Percentiles rank a stretch among this genome's conserved stretches.
These are phyloP conservation scores for Tupiocoris notatus DNA, from an alignment of 2,888 invertebrate genomes.

Conservation along the genomic window DNA sequence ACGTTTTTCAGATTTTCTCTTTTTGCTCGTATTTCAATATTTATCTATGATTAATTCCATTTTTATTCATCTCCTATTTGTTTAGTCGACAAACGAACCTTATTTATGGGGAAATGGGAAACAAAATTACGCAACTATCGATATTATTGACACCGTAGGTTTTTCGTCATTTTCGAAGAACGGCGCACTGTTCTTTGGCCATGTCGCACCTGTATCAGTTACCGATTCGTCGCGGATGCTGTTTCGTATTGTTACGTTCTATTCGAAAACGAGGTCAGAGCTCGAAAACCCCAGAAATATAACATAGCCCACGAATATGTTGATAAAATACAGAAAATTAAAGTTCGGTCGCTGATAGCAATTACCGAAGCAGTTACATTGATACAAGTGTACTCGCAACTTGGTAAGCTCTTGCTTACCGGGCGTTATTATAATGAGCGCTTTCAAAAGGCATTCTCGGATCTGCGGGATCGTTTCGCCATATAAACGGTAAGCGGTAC, in stretches of 20 bases:
- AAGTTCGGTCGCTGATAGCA: not conserved
- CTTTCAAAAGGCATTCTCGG: not conserved
- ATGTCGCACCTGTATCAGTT: not conserved
- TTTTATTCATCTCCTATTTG: too few relatives aligned
- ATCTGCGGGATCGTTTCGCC: not conserved
- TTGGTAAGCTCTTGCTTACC: not conserved
- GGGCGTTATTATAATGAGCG: not conserved
- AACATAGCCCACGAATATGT: too few relatives aligned
- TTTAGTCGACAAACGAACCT: too few relatives aligned
- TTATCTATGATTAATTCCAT: too few relatives aligned
- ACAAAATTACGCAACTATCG: too few relatives aligned
- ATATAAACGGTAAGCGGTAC: not conserved
- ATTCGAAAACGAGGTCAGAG: not conserved
- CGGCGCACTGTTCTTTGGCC: too few relatives aligned
- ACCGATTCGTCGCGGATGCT: not conserved
- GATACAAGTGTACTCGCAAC: not conserved
- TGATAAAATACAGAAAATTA: too few relatives aligned
- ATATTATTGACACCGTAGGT: too few relatives aligned
- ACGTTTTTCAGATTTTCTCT: too few relatives aligned
- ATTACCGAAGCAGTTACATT: not conserved
- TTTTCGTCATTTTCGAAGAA: too few relatives aligned
- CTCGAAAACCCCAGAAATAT: not conserved
- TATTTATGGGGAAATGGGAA: too few relatives aligned
- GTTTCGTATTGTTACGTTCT: not conserved
- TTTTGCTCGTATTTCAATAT: too few relatives aligned